phyloP scores from a whole-genome alignment of 2,888 invertebrate species.

The Sinopyrophorus schimmeli region DNA sequence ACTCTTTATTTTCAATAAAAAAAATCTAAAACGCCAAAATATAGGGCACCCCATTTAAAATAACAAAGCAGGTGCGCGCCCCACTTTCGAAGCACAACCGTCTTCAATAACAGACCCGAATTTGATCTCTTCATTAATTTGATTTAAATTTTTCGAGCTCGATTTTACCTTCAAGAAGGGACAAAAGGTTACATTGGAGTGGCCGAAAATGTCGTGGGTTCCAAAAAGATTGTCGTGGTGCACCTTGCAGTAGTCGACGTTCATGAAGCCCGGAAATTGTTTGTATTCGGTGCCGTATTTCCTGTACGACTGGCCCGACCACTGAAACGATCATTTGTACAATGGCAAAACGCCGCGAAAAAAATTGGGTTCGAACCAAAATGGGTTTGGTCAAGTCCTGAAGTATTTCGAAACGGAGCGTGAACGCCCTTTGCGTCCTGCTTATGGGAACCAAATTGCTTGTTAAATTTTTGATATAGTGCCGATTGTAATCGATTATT shows the following conservation, averaged over 20 bases:
- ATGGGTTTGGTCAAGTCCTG: not conserved
- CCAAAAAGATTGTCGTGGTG: not conserved
- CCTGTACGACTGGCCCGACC: not conserved
- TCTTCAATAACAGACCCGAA: no score
- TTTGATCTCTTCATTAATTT: no score
- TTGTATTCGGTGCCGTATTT: not conserved
- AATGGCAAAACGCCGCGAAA: no score
- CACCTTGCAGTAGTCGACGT: not conserved
- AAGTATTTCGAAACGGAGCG: not conserved
- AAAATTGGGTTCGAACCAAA: no score
- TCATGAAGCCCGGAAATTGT: not conserved
- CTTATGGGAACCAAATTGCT: not conserved
- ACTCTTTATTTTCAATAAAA: no score
- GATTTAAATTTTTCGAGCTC: no score
- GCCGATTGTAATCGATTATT: no score
- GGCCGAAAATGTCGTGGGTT: not conserved
- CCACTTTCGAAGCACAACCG: no score
- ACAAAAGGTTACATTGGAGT: not conserved
- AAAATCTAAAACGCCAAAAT: no score
- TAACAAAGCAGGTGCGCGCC: no score
- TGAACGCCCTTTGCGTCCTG: not conserved
- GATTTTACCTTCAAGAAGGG: not conserved
- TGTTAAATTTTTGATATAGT: not conserved
- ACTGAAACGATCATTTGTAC: not conserved
- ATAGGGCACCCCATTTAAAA: no score